Evolutionary conservation across 2,113 vertebrate genomes (phyloP), one percentile per base, ranked within the genome.

Genomic region (Passer domesticus): DNA sequence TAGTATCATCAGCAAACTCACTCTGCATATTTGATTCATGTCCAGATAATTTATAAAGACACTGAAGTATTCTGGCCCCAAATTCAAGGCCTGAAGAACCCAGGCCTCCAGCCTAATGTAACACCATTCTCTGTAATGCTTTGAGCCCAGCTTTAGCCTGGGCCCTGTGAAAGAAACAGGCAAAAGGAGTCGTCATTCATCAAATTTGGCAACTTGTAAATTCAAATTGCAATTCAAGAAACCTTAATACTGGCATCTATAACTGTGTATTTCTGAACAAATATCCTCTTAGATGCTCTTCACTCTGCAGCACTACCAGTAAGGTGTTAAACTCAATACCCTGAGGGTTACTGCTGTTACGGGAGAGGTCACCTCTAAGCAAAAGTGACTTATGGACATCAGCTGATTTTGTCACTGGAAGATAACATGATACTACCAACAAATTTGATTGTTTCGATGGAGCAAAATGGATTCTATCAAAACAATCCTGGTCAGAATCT

Each of bases 91-190:
- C 25, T 22, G n/a, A n/a, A 19, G 25, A 22, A 19, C 7, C 3
- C 41, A 66, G 56, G 8, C 14, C 8, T 6, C 10, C 8, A 28
- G 10, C 4, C 3, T 23, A 12, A 28, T 18, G 13, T 21, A 73
- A 43, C 2, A 21, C 37, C 7, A 28, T 59, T 53, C 37, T 10
- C 3, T 28, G 0, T 3, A 41, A 69, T 0, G 0, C 2, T 43
- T 22, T 49, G 15, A 60, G 7, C 8, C 15, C 3, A 8, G 6
- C 24, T 69, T 76, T 58, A 53, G 31, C 3, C 13, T 5, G 5
- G 14, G 7, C 2, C 13, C 4, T 5, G 35, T 25, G 7, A 68
- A 80, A 11, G 9, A 35, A 44, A 5, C 4, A 73, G 19, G 37
- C 0, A 11, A 25, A 50, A 50, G 4, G 77, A 83, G 5, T 33